Conservation (phyloP, 2,888 invertebrate genomes). For the Polia nebulosa region DNA sequence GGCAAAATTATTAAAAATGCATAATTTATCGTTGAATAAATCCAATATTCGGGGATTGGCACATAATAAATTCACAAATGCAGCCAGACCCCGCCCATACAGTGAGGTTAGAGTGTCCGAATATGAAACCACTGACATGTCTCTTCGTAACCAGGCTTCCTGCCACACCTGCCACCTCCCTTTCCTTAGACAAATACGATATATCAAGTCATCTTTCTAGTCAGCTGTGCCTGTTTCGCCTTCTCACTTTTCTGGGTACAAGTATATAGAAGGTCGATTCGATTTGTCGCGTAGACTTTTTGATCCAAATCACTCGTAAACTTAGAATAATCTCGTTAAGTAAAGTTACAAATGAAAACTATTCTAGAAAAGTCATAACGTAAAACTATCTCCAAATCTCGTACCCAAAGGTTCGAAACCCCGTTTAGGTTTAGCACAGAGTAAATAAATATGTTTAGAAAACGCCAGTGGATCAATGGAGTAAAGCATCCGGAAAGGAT, state of each 20-base stretch:
- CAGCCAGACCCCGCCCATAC: constrained; percentile 25
- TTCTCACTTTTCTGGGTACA: constrained; percentile 77
- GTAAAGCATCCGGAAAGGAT: constrained; percentile 62
- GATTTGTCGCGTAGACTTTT: no score
- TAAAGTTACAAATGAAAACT: constrained; percentile 10
- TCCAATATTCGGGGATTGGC: constrained; percentile 1
- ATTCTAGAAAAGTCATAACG: constrained; percentile 8
- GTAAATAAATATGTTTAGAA: constrained; percentile 63
- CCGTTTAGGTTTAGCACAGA: constrained; percentile 34
- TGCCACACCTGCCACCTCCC: constrained; percentile 55
- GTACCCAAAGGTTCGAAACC: constrained; percentile 14
- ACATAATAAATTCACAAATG: constrained; percentile 50
- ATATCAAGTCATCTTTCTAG: constrained; percentile 73
- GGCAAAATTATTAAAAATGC: neutral
- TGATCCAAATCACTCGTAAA: constrained; percentile 7
- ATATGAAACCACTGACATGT: constrained; percentile 76
- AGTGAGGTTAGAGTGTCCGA: constrained; percentile 51
- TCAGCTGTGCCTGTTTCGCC: constrained; percentile 73
- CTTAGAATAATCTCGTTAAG: neutral
- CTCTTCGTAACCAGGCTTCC: constrained; percentile 51
- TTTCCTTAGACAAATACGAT: constrained; percentile 70
- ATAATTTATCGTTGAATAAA: constrained; percentile 49
- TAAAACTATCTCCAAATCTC: constrained; percentile 19
- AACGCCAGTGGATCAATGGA: constrained; percentile 59
- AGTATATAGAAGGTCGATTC: no score